Evolutionary conservation across 2,113 vertebrate species (phyloP), one percentile per base, ranked within the genome.

Genomic region (Lipophrys pholis): DNA sequence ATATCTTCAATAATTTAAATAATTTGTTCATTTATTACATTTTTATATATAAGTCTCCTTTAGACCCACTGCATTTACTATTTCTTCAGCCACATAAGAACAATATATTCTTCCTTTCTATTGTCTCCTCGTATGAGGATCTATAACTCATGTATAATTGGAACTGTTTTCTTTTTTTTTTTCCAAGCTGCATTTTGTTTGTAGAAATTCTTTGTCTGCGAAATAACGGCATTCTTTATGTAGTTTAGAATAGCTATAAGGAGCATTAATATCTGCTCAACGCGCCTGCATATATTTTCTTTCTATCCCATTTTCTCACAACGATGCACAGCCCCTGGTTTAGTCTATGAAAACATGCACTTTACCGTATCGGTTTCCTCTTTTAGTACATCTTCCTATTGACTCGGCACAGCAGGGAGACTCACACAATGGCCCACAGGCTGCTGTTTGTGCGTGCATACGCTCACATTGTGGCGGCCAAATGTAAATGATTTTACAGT

Each of bases 361-460:
- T 53, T 53, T 5, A 46, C 30, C 60, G 8, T 21, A 21, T 41
- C 6, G 8, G 21, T 46, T 50, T 65, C 9, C 54, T 46, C 38
- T 61, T 78, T 54, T 55, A 53, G 64, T 61, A 15, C 61, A 71
- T 70, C 35, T 43, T 73, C 36, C 45, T 73, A 58, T 78, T 79
- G 41, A 59, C 41, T 59, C 6, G 42, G 53, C 56, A 16, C 61
- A 15, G 54, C 14, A 3, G 53, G 75, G 35, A 53, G 48, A 38
- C 42, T 43, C 36, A 59, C 41, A 64, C 11, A 49, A 36, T 46
- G 78, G 35, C n/a, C 73, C 14, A 36, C 36, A 43, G 52, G 56
- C 62, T 38, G 12, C 40, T n/a, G 50, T 51, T 73, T 57, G 14
- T 65, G 17, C 51, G 5, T 60, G 9, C 7, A 10, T 30, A 8